These are phyloP conservation scores for mouse (Mus musculus) DNA, from an alignment of 2,113 vertebrate genomes.

Conservation along the genomic window GRCm39 chr3:153038501-153039000, in stretches of 20 bases:
- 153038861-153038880: background rate
- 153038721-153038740: background rate
- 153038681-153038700: background rate
- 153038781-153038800: background rate
- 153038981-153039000: background rate
- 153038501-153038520: background rate
- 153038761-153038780: background rate
- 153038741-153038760: background rate
- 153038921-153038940: background rate
- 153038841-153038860: background rate
- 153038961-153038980: background rate
- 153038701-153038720: background rate
- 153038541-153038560: background rate
- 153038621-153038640: background rate
- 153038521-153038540: background rate
- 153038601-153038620: background rate
- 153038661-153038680: background rate
- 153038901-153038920: background rate
- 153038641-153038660: conserved; percentile 27
- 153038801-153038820: background rate
- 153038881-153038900: background rate
- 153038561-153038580: background rate
- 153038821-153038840: background rate
- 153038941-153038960: background rate
- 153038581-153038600: conserved; percentile 17